Evolutionary conservation across 1,140 invertebrate genomes (phyloP).

Genomic region (Phymorhynchus buccinoides): DNA sequence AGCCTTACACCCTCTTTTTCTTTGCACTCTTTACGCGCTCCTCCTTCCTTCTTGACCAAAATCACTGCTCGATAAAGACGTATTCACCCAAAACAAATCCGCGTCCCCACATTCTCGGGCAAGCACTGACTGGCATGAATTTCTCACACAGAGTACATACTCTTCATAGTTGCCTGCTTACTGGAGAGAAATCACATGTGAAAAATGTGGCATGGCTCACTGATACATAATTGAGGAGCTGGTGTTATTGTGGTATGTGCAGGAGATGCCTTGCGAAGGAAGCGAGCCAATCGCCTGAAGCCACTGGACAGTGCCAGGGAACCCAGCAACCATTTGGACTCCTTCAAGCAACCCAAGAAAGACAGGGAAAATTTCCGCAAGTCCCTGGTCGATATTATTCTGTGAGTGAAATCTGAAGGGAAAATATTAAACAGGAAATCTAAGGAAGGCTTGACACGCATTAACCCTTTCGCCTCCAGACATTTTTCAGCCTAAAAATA

Average conservation of each 20-base stretch:
- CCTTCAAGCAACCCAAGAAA: conserved; percentile 77
- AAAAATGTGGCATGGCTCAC: background rate
- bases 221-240: background rate
- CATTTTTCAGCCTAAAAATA: no score
- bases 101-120: no score
- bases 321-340: conserved; percentile 52
- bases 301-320: conserved; percentile 61
- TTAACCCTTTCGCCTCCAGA: background rate
- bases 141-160: background rate
- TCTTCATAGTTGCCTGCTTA: background rate
- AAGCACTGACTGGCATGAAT: background rate
- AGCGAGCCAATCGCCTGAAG: conserved; percentile 62
- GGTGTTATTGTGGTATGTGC: background rate
- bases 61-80: no score
- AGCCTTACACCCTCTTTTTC: no score
- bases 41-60: background rate
- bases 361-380: conserved; percentile 87
- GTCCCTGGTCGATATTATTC: conserved; percentile 83
- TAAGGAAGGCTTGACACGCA: background rate
- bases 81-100: no score
- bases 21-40: background rate
- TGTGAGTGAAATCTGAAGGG: conserved; percentile 68
- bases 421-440: no score
- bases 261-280: conserved; percentile 60
- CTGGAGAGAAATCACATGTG: background rate